Conservation (phyloP, 2,113 vertebrate genomes). For the Epinephelus fuscoguttatus region DNA sequence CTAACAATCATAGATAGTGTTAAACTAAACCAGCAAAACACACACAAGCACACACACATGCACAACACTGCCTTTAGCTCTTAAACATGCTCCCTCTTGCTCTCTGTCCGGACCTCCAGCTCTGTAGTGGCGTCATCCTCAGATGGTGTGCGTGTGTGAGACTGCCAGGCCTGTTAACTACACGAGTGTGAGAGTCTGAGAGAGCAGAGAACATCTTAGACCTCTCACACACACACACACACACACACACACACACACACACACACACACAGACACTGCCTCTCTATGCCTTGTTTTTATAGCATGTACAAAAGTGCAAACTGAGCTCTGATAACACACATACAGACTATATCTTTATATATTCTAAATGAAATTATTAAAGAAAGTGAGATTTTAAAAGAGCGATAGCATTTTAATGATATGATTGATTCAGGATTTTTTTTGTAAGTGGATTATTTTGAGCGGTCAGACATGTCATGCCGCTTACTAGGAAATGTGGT, state of each 20-base stretch:
- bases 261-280: constrained; percentile 68
- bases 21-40: constrained; percentile 78
- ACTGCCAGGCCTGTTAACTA: constrained; percentile 27
- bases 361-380: constrained; percentile 76
- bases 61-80: constrained; percentile 75
- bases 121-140: constrained; percentile 38
- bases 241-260: constrained; percentile 31
- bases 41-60: constrained; percentile 22
- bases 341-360: constrained; percentile 81
- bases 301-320: constrained; percentile 79
- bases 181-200: constrained; percentile 29
- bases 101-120: constrained; percentile 31
- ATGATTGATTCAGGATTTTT: constrained; percentile 71
- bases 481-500: constrained; percentile 12
- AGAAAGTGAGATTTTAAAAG: constrained; percentile 73
- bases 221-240: constrained; percentile 5
- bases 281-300: constrained; percentile 85
- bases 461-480: constrained; percentile 17
- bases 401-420: constrained; percentile 77
- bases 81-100: constrained; percentile 31
- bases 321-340: constrained; percentile 77
- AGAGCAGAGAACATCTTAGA: constrained; percentile 40
- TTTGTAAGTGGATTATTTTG: constrained; percentile 55
- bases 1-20: constrained; percentile 76
- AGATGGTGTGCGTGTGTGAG: constrained; percentile 38